Percentiles rank a stretch among this genome's conserved stretches.
phyloP scores from a whole-genome alignment of 2,888 invertebrate genomes.

The Rugalucina vietnamica region DNA sequence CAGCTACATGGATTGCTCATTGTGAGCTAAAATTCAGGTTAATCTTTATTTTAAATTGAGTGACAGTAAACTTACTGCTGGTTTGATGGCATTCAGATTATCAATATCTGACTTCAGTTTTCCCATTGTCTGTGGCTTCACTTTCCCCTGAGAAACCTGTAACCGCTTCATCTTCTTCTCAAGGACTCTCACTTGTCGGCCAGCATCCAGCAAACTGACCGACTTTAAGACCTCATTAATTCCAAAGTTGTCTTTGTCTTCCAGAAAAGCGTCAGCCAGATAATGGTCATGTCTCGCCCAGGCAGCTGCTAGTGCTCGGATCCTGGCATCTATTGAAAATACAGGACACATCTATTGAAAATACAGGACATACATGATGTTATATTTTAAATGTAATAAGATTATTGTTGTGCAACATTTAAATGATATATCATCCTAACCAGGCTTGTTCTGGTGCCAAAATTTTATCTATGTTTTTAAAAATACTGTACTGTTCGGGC shows the following conservation, averaged over 20 bases:
- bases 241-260: constrained; percentile 74
- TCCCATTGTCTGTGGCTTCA: constrained; percentile 75
- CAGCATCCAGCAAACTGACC: constrained; percentile 77
- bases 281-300: constrained; percentile 80
- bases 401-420: too few relatives aligned
- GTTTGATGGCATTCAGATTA: constrained; percentile 77
- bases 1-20: too few relatives aligned
- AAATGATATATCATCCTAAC: too few relatives aligned
- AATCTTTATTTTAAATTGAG: background rate
- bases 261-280: constrained; percentile 77
- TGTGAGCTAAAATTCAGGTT: too few relatives aligned
- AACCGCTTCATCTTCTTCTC: constrained; percentile 80
- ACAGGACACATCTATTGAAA: background rate
- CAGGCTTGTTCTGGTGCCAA: too few relatives aligned
- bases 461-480: too few relatives aligned
- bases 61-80: constrained; percentile 69
- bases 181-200: constrained; percentile 75
- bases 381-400: too few relatives aligned
- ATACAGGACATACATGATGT: too few relatives aligned
- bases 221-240: constrained; percentile 81
- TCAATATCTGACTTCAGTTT: constrained; percentile 81
- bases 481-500: too few relatives aligned
- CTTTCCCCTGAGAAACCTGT: constrained; percentile 75
- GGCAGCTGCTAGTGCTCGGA: constrained; percentile 80
- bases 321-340: constrained; percentile 75